phyloP scores from a whole-genome alignment of 2,113 vertebrate species.

The Cyanoliseus patagonus region DNA sequence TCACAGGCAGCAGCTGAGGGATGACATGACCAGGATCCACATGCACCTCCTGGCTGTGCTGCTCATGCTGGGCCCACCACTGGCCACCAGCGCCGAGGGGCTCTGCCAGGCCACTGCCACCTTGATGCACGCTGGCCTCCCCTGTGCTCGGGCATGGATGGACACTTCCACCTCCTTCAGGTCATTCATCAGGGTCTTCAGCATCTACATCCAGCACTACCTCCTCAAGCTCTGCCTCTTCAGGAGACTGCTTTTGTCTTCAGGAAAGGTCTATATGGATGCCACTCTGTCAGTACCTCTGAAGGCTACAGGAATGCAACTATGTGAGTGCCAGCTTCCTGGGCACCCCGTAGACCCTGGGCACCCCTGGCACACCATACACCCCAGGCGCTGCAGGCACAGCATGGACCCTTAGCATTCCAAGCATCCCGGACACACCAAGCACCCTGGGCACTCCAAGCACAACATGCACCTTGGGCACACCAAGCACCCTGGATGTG shows the following conservation, averaged over 20 bases:
- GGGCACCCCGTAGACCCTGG: too few species aligned
- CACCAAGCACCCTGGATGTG: background rate
- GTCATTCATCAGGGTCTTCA: background rate
- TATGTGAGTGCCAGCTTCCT: background rate
- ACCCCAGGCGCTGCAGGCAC: background rate
- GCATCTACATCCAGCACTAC: background rate
- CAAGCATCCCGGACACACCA: too few species aligned
- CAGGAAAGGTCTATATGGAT: background rate
- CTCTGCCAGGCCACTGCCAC: background rate
- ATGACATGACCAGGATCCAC: background rate
- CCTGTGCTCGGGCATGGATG: background rate
- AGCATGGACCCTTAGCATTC: too few species aligned
- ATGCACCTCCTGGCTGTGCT: background rate
- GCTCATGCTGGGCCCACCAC: background rate
- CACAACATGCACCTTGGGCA: background rate
- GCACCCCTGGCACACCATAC: fast-evolving
- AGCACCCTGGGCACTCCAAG: background rate
- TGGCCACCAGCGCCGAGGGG: fast-evolving
- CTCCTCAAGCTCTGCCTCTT: conserved; percentile 2
- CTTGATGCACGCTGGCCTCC: background rate
- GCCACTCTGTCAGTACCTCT: background rate
- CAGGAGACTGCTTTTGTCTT: background rate
- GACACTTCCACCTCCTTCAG: background rate
- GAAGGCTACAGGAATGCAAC: background rate
- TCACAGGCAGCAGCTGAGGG: background rate